These are phyloP conservation scores for Chaenodraco wilsoni DNA, from an alignment of 2,797 vertebrate genomes.

Conservation along the genomic window DNA sequence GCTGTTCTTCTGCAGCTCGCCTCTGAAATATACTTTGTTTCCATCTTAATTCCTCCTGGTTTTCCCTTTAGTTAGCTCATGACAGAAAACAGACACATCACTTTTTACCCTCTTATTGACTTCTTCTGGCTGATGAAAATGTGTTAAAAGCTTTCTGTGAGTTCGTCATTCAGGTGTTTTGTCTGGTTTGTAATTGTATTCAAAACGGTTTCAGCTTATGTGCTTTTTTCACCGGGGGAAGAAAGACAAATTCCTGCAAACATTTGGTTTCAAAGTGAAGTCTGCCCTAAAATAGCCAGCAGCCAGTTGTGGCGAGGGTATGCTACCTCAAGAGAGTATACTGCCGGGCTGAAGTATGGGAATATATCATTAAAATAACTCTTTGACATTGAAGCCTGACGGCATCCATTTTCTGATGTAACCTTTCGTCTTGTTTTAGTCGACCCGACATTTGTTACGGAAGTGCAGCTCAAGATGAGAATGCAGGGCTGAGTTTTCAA, in stretches of 20 bases:
- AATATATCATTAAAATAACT: conserved; percentile 81
- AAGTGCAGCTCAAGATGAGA: conserved; percentile 79
- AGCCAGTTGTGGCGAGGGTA: conserved; percentile 59
- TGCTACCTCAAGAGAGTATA: conserved; percentile 63
- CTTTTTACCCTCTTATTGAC: conserved; percentile 31
- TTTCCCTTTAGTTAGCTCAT: conserved; percentile 47
- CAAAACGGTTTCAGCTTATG: conserved; percentile 32
- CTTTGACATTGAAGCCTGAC: conserved; percentile 77
- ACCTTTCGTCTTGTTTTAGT: conserved; percentile 82
- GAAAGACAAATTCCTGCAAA: conserved; percentile 50
- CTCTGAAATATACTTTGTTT: conserved; percentile 43
- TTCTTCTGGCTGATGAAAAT: conserved; percentile 44
- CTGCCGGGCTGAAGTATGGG: conserved; percentile 62
- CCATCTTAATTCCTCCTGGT: conserved; percentile 40
- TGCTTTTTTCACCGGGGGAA: conserved; percentile 34
- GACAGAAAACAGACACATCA: conserved; percentile 47
- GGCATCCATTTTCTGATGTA: conserved; percentile 79
- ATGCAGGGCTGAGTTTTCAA: conserved; percentile 75
- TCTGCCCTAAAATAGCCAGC: conserved; percentile 71
- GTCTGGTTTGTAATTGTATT: conserved; percentile 43
- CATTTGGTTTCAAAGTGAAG: conserved; percentile 70
- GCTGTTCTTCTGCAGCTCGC: conserved; percentile 34
- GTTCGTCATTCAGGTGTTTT: conserved; percentile 37
- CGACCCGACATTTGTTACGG: conserved; percentile 84
- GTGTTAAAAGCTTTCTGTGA: conserved; percentile 26